These are phyloP conservation scores for Apamea sordens DNA, from an alignment of 2,888 invertebrate genomes.

Conservation along the genomic window DNA sequence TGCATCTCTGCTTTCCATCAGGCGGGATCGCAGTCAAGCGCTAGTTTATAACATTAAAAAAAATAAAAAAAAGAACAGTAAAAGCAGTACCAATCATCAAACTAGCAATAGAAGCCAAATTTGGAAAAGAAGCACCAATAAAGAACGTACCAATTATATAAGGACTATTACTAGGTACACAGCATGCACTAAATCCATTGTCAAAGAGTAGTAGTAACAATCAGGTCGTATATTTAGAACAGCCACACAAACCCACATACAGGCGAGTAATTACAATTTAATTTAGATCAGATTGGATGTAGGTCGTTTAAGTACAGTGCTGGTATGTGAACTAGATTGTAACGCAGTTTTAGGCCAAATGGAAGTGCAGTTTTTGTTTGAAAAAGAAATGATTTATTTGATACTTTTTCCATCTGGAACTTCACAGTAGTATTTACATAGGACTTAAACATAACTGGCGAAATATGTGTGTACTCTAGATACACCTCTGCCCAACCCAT, in stretches of 20 bases:
- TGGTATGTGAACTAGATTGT: slow-evolving; percentile 40
- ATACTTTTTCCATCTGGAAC: neutral
- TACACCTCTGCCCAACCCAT: neutral
- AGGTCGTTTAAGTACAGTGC: slow-evolving; percentile 47
- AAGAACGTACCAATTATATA: neutral
- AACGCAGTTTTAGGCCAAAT: slow-evolving; percentile 30
- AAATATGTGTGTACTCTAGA: neutral
- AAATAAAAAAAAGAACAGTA: too few relatives aligned
- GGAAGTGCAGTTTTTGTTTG: neutral
- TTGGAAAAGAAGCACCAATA: neutral
- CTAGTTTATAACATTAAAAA: too few relatives aligned
- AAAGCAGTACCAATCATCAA: neutral
- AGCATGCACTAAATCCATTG: slow-evolving; percentile 36
- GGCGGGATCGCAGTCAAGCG: too few relatives aligned
- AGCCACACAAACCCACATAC: slow-evolving; percentile 59
- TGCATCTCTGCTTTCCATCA: too few relatives aligned
- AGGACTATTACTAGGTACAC: neutral
- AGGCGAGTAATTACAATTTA: slow-evolving; percentile 62
- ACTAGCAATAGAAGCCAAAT: neutral
- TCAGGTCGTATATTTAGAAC: slow-evolving; percentile 59
- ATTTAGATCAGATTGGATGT: slow-evolving; percentile 61
- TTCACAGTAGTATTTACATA: neutral
- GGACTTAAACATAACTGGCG: neutral
- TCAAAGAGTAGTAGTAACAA: slow-evolving; percentile 40
- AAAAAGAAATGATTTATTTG: neutral